Evolutionary conservation across 2,797 vertebrate genomes (phyloP).

Genomic region (Microctenopoma stevenorrisi): DNA sequence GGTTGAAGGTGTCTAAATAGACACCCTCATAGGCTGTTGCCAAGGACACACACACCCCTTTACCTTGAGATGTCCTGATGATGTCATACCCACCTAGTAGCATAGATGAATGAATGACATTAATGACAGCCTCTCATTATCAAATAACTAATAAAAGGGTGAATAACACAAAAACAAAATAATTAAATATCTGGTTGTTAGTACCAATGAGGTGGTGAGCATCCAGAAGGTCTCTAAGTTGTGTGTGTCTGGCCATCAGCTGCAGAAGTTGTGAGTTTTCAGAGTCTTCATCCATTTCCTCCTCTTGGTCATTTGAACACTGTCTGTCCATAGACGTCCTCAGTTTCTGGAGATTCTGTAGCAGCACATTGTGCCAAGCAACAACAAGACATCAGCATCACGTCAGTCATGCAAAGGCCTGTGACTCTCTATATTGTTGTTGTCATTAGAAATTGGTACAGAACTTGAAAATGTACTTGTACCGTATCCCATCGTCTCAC

Average conservation of each 20-base stretch:
- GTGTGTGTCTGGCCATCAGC: constrained; percentile 78
- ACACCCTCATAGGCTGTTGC: constrained; percentile 85
- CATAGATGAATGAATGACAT: background rate
- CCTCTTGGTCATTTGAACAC: constrained; percentile 38
- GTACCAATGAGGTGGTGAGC: constrained; percentile 88
- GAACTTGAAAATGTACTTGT: too few species aligned
- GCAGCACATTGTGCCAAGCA: background rate
- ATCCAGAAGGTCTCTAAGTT: constrained; percentile 78
- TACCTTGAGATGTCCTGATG: constrained; percentile 65
- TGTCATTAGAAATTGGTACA: too few species aligned
- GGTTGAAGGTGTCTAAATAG: constrained; percentile 87
- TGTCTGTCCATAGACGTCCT: constrained; percentile 56
- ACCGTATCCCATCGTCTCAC: constrained; percentile 55
- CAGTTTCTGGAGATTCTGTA: constrained; percentile 64
- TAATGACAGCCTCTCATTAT: background rate
- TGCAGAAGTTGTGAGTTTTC: constrained; percentile 54
- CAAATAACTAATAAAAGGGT: background rate
- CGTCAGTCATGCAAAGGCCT: background rate
- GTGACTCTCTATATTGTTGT: too few species aligned
- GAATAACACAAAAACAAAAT: background rate
- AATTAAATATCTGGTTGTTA: background rate
- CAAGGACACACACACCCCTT: constrained; percentile 84
- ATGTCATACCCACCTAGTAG: constrained; percentile 79
- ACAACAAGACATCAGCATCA: background rate
- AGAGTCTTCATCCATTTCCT: constrained; percentile 43